These are phyloP conservation scores for Rhombomys opimus DNA, from an alignment of 2,113 vertebrate species.

Conservation along the genomic window DNA sequence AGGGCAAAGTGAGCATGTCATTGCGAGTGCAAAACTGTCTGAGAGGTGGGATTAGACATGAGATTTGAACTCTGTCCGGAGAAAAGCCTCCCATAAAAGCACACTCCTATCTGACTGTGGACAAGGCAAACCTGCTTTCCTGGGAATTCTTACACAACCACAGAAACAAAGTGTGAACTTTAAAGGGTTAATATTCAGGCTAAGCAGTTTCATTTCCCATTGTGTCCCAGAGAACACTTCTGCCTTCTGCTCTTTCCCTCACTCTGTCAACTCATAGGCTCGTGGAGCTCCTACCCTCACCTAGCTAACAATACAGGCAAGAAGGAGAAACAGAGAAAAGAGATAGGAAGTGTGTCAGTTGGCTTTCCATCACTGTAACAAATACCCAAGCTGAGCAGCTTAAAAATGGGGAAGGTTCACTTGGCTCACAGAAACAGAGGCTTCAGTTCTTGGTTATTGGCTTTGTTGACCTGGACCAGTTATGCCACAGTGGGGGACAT, in stretches of 20 bases:
- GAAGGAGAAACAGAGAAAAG: background rate
- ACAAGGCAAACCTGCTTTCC: background rate
- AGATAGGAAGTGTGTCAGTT: background rate
- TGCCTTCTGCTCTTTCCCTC: background rate
- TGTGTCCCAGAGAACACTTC: background rate
- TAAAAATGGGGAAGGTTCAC: background rate
- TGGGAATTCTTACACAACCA: background rate
- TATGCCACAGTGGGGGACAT: background rate
- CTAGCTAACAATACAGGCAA: background rate
- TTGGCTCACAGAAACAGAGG: background rate
- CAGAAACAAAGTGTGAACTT: background rate
- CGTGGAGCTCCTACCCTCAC: too few relatives aligned
- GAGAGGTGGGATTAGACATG: background rate
- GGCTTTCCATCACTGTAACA: background rate
- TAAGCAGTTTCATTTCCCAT: background rate
- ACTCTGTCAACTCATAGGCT: background rate
- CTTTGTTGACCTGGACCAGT: background rate
- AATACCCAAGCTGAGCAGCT: background rate
- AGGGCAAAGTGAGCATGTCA: background rate
- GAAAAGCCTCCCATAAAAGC: background rate
- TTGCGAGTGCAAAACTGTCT: accelerated
- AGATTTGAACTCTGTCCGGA: background rate
- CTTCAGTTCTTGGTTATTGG: too few relatives aligned
- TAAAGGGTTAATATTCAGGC: background rate
- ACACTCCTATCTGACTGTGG: background rate